Percentiles rank a stretch among this genome's conserved stretches.
phyloP scores from a whole-genome alignment of 37 sponge, comb jelly and placozoan species.

The Dysidea cf. avara region DNA sequence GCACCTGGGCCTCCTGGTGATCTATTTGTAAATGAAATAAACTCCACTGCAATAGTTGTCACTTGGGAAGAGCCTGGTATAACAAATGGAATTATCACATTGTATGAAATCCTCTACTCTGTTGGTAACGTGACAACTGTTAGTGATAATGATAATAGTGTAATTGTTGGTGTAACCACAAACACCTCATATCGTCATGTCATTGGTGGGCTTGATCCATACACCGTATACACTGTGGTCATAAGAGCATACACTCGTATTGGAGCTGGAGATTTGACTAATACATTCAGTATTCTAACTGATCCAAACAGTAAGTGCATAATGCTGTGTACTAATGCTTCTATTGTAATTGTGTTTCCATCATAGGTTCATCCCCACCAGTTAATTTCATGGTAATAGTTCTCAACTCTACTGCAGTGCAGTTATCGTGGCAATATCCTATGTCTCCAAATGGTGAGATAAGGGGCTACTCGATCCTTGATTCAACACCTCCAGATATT shows the following conservation, averaged over 20 bases:
- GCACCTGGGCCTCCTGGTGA: too few species aligned
- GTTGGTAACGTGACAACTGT: neutral
- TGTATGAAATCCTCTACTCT: conserved; percentile 31
- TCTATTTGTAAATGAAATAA: neutral
- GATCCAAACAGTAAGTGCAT: conserved; percentile 23
- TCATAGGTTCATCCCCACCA: too few species aligned
- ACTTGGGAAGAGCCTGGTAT: conserved; percentile 30
- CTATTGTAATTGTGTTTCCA: too few species aligned
- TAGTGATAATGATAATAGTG: too few species aligned
- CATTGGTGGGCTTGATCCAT: conserved; percentile 4
- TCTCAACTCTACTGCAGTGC: conserved; percentile 26
- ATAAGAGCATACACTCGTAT: conserved; percentile 42
- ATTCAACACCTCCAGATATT: neutral
- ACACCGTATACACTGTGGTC: conserved; percentile 36
- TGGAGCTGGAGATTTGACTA: conserved; percentile 30
- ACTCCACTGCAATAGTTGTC: conserved; percentile 11
- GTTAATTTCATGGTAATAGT: neutral
- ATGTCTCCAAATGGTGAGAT: conserved; percentile 33
- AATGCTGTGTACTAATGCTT: too few species aligned
- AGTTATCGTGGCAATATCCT: conserved; percentile 50
- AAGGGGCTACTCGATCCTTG: conserved; percentile 36
- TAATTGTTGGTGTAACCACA: too few species aligned
- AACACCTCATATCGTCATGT: too few species aligned
- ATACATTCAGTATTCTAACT: neutral
- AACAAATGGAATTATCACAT: conserved; percentile 48